Conservation (phyloP, 2,797 vertebrate genomes). For the Huso huso region DNA sequence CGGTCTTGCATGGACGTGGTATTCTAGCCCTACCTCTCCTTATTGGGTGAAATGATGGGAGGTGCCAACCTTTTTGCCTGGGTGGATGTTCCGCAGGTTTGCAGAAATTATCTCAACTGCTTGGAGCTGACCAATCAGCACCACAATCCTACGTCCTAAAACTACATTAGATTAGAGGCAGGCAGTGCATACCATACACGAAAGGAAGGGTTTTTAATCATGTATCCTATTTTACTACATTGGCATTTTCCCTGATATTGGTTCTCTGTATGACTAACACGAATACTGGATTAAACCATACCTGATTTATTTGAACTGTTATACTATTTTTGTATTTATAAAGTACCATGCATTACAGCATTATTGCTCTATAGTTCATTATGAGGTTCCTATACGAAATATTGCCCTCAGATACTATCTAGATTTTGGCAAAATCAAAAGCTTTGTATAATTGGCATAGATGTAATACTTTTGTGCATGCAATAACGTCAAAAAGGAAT, state of each 20-base stretch:
- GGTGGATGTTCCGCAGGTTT: conserved; percentile 52
- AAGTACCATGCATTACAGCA: conserved; percentile 79
- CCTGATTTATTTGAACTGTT: conserved; percentile 70
- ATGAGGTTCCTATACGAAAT: conserved; percentile 72
- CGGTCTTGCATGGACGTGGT: conserved; percentile 23
- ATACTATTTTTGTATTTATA: conserved; percentile 58
- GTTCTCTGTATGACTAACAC: conserved; percentile 62
- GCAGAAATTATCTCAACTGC: conserved; percentile 55
- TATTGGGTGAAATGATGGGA: conserved; percentile 22
- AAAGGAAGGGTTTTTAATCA: conserved; percentile 37
- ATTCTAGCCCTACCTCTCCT: conserved; percentile 16
- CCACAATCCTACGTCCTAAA: conserved; percentile 58
- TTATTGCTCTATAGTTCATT: conserved; percentile 91
- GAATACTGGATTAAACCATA: conserved; percentile 69
- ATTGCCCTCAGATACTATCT: conserved; percentile 71
- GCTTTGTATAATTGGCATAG: conserved; percentile 75
- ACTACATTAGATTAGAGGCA: conserved; percentile 74
- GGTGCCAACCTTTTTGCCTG: conserved; percentile 30
- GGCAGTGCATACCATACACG: conserved; percentile 79
- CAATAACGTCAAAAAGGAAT: conserved; percentile 56
- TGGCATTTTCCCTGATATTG: conserved; percentile 75
- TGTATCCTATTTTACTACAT: conserved; percentile 54
- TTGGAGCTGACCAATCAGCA: conserved; percentile 60
- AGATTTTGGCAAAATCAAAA: conserved; percentile 68
- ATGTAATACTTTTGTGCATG: conserved; percentile 69